Conservation (phyloP, 2,797 vertebrate species). For the Lepidocolaptes lacrymiger region DNA sequence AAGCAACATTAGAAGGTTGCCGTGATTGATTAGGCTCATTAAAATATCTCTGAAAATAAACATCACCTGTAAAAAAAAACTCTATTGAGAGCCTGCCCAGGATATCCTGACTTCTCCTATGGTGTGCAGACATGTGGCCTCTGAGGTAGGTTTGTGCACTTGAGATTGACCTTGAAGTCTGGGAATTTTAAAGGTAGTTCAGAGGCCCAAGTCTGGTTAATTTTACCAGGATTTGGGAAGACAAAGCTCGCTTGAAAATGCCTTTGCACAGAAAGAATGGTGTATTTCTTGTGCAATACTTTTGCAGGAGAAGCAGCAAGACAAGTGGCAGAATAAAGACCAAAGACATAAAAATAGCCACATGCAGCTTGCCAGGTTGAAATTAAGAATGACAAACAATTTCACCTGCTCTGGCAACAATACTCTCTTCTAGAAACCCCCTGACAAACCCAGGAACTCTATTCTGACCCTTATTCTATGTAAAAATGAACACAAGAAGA, state of each 20-base stretch:
- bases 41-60: neutral
- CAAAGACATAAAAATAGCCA: neutral
- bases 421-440: neutral
- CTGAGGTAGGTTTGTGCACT: neutral
- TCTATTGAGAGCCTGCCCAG: neutral
- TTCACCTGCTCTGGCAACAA: neutral
- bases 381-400: neutral
- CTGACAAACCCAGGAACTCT: neutral
- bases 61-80: neutral
- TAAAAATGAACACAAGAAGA: neutral
- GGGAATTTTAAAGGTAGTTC: neutral
- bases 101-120: neutral
- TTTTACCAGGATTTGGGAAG: neutral
- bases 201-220: neutral
- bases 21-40: neutral
- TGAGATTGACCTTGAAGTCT: neutral
- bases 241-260: neutral
- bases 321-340: neutral
- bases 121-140: neutral
- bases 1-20: neutral
- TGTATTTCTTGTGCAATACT: neutral
- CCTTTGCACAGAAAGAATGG: neutral
- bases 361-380: neutral
- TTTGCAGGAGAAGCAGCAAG: neutral
- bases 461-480: neutral